Conservation (phyloP, 2,797 vertebrate species). For the Adrianichthys oophorus region DNA sequence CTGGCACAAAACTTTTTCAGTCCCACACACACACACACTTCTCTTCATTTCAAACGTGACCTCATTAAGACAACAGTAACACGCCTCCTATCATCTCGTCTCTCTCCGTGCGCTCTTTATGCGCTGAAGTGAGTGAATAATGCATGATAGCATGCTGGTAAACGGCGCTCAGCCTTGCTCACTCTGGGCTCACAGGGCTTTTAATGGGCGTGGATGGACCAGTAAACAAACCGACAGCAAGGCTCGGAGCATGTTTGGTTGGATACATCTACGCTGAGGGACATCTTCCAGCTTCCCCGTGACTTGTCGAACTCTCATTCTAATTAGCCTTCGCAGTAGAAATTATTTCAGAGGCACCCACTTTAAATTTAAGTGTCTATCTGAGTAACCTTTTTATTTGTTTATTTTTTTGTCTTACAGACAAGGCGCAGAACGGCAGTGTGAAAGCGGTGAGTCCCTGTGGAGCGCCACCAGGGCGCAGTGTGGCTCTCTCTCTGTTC, state of each 20-base stretch:
- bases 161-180: slow-evolving; percentile 51
- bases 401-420: slow-evolving; percentile 35
- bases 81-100: slow-evolving; percentile 53
- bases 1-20: slow-evolving; percentile 21
- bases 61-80: slow-evolving; percentile 77
- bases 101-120: slow-evolving; percentile 28
- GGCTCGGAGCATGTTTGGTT: slow-evolving; percentile 1
- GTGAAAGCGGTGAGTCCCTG: slow-evolving; percentile 61
- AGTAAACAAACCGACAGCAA: slow-evolving; percentile 63
- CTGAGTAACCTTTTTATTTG: neutral
- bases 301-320: neutral
- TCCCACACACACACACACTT: slow-evolving; percentile 1
- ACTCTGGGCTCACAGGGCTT: slow-evolving; percentile 50
- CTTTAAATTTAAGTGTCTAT: slow-evolving; percentile 4
- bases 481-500: slow-evolving; percentile 59
- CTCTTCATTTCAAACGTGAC: slow-evolving; percentile 57
- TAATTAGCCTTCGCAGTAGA: neutral
- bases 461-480: slow-evolving; percentile 61
- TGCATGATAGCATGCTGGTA: slow-evolving; percentile 67
- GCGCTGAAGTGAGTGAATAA: slow-evolving; percentile 68
- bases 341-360: neutral
- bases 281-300: neutral
- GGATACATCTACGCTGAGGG: neutral
- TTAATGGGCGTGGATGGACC: slow-evolving; percentile 61
- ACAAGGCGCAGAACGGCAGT: slow-evolving; percentile 30